Conservation (phyloP, 2,888 invertebrate genomes). For the Phyto melanocephala region DNA sequence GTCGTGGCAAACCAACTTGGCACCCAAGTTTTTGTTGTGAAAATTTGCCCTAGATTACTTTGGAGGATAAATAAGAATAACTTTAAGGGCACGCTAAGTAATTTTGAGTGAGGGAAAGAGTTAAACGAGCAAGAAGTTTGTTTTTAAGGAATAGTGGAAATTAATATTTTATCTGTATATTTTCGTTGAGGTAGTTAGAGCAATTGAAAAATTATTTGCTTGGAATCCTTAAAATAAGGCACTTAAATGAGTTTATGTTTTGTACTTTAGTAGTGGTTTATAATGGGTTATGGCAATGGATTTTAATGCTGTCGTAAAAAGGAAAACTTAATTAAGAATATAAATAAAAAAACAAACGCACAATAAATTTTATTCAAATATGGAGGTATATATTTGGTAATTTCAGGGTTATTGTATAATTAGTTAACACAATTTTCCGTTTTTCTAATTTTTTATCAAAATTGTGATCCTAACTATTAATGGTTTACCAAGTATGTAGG, state of each 20-base stretch:
- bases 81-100: conserved; percentile 3
- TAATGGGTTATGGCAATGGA: background rate
- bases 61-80: background rate
- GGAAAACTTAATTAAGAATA: background rate
- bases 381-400: no score
- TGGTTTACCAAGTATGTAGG: no score
- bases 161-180: background rate
- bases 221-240: background rate
- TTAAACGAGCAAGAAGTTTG: background rate
- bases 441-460: no score
- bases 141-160: background rate
- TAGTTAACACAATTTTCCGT: no score
- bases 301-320: background rate
- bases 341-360: no score
- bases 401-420: no score
- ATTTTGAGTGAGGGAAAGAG: background rate
- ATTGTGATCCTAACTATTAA: no score
- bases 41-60: background rate
- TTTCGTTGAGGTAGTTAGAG: background rate
- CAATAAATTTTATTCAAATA: no score
- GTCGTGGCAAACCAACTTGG: background rate
- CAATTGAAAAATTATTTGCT: background rate
- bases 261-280: background rate
- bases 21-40: background rate
- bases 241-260: background rate